A percentile compares a stretch with the other conserved stretches of the same genome.
phyloP scores from a whole-genome alignment of 2,888 invertebrate species.

The Zele albiditarsus region DNA sequence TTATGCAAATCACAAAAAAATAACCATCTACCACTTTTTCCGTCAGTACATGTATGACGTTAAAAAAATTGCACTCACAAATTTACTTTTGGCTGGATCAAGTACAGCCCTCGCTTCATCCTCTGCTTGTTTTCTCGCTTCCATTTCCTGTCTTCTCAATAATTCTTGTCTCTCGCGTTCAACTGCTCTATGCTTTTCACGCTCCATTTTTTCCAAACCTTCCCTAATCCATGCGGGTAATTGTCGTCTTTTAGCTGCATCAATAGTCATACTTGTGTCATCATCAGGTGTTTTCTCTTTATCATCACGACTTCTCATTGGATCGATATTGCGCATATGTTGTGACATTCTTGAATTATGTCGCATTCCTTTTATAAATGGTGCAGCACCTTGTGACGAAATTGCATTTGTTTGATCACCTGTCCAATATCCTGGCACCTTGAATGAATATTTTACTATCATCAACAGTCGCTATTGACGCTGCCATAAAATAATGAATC shows the following conservation, averaged over 20 bases:
- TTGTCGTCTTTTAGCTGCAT: conserved; percentile 90
- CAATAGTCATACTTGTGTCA: conserved; percentile 72
- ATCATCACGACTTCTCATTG: conserved; percentile 64
- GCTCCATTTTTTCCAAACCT: conserved; percentile 98
- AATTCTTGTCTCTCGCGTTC: conserved; percentile 84
- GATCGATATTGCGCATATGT: conserved; percentile 60
- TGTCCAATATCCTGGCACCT: conserved; percentile 60
- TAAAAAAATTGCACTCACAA: conserved; percentile 72
- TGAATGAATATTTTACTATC: not conserved
- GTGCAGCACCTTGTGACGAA: conserved; percentile 61
- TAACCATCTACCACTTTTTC: too few relatives aligned
- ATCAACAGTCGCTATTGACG: not conserved
- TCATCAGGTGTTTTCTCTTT: conserved; percentile 70
- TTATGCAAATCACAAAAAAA: not conserved
- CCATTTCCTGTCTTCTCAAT: conserved; percentile 77
- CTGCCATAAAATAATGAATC: too few relatives aligned
- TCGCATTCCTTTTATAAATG: conserved; percentile 67
- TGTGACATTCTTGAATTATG: conserved; percentile 60
- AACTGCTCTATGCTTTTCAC: conserved; percentile 90
- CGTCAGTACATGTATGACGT: too few relatives aligned
- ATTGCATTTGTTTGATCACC: conserved; percentile 60
- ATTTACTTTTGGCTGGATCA: conserved; percentile 76
- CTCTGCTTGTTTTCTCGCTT: conserved; percentile 75
- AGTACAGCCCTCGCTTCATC: conserved; percentile 73
- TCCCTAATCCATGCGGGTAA: conserved; percentile 99